Base-by-base conservation (phyloP, 2,888 invertebrate genomes). In the Drosophila limbata region DNA sequence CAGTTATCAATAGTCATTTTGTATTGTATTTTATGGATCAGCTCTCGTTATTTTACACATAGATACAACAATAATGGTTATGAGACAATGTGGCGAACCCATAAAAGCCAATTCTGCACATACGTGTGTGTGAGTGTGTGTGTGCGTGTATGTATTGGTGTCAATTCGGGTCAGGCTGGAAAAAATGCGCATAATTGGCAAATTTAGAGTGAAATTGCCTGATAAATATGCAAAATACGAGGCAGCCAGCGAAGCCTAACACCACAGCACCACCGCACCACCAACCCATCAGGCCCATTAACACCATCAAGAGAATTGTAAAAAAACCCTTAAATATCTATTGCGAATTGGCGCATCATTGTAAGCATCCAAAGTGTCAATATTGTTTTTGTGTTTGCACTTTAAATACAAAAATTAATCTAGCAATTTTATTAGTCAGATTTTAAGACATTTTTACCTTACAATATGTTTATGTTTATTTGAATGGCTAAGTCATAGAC, bases 131-230 rank as follows among this genome's bases (percentile, higher is more conserved):
- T 10, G 52, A 48, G 51, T 59, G 39, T 50, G 33, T 48, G 21
- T 48, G 31, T 31, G 51, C 60, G 19, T 65, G n/a, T 40, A 53
- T 64, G 68, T 60, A 63, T 74, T 60, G 48, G 57, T 73, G 86
- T 74, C 79, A 77, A 89, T 78, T 87, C 73, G 79, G 88, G 88
- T 84, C 85, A 77, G 56, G 70, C 70, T 67, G 73, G 69, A 82
- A 86, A 82, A 86, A 87, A 87, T 81, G 84, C 87, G 82, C 87
- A 82, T 87, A 82, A 82, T 87, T 82, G 82, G 87, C 87, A 82
- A 87, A 86, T 82, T 82, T 84, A 75, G 79, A 82, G 87, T 86
- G 62, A 82, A 82, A 84, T 82, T 82, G 82, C 68, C 75, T 82
- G 84, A 85, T 87, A 86, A 82, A 89, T 86, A 75, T 78, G 76